Percentiles rank a stretch among this genome's conserved stretches.
Conservation (phyloP, 1,140 invertebrate species). For the Pantala flavescens region DNA sequence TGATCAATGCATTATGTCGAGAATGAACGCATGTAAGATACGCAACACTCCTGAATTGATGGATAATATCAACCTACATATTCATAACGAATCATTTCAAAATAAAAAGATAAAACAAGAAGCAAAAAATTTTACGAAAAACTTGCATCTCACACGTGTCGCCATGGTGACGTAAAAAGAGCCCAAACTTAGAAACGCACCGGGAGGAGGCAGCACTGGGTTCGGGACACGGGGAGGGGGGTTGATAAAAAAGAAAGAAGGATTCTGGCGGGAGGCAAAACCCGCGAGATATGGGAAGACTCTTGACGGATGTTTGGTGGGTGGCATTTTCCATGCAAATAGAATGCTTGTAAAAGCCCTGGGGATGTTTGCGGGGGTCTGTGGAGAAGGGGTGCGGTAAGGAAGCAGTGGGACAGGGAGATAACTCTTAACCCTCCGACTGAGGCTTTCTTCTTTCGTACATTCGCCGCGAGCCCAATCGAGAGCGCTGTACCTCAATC, state of each 20-base stretch:
- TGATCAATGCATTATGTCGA: no score
- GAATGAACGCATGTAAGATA: no score
- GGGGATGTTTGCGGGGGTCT: background rate
- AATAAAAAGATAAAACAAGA: no score
- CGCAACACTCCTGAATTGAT: no score
- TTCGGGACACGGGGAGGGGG: background rate
- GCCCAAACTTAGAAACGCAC: background rate
- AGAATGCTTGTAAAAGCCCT: background rate
- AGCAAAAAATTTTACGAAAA: no score
- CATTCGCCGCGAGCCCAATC: background rate
- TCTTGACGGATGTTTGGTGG: background rate
- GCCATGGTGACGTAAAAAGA: background rate
- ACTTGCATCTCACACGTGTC: no score
- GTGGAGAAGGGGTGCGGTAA: background rate
- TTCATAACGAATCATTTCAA: no score
- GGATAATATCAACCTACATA: no score
- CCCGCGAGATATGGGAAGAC: background rate
- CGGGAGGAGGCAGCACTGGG: background rate
- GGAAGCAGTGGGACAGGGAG: background rate
- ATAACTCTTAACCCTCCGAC: background rate
- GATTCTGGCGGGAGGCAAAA: background rate
- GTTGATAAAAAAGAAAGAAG: background rate
- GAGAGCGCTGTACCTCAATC: no score
- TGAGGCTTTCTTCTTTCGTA: background rate
- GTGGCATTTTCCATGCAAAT: conserved; percentile 1